A percentile compares a stretch with the other conserved stretches of the same genome.
Conservation (phyloP, 2,888 invertebrate genomes). For the Boloria selene region DNA sequence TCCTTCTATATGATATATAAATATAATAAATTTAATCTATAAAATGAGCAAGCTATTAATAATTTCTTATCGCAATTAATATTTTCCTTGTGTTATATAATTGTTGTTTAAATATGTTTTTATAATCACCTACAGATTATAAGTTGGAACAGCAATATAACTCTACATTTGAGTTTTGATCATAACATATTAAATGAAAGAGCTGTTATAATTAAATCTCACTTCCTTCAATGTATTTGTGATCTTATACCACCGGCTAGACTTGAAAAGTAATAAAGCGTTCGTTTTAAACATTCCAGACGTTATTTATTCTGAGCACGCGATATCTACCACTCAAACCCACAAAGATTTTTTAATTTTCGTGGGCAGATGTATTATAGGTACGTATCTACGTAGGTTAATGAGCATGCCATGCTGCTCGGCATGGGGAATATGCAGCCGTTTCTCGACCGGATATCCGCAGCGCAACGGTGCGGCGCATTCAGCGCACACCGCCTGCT, state of each 20-base stretch:
- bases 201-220: background rate
- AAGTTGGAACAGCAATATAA: too few relatives aligned
- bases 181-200: background rate
- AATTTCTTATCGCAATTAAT: too few relatives aligned
- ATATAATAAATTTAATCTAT: too few relatives aligned
- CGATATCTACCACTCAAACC: constrained; percentile 46
- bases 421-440: constrained; percentile 58
- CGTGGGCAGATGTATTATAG: constrained; percentile 33
- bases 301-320: constrained; percentile 48
- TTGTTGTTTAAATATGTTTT: too few relatives aligned
- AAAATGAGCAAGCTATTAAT: too few relatives aligned
- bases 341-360: constrained; percentile 35
- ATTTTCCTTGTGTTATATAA: too few relatives aligned
- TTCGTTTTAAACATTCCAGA: constrained; percentile 39
- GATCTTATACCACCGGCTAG: constrained; percentile 16
- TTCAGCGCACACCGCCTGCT: constrained; percentile 36
- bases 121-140: too few relatives aligned
- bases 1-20: too few relatives aligned
- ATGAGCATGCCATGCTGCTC: constrained; percentile 55
- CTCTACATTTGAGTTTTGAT: too few relatives aligned
- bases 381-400: constrained; percentile 21
- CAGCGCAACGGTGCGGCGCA: constrained; percentile 46
- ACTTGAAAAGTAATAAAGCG: constrained; percentile 42
- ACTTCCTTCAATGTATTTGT: constrained; percentile 1
- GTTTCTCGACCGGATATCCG: constrained; percentile 69